Conservation (phyloP, 2,888 invertebrate species). For the Anticlea derivata region DNA sequence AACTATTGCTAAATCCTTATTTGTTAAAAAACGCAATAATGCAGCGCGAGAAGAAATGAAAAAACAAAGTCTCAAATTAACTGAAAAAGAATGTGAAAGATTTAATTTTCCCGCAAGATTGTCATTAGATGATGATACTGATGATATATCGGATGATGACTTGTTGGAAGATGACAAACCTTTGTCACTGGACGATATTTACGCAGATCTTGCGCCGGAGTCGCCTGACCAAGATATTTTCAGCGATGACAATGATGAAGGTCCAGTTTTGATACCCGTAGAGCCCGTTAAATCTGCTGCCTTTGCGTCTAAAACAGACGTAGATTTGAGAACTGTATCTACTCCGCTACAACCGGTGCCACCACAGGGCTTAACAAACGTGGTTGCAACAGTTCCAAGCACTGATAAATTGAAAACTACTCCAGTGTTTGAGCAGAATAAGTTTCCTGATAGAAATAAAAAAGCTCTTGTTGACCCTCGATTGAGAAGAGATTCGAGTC, state of each 20-base stretch:
- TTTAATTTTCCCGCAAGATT: slow-evolving; percentile 66
- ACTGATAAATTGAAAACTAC: neutral
- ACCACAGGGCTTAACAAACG: neutral
- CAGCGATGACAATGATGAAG: slow-evolving; percentile 31
- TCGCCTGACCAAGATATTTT: slow-evolving; percentile 66
- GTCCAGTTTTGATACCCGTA: slow-evolving; percentile 70
- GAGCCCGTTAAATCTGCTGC: slow-evolving; percentile 59
- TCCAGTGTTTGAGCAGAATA: slow-evolving; percentile 33
- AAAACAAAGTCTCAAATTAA: slow-evolving; percentile 73
- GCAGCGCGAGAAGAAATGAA: slow-evolving; percentile 48
- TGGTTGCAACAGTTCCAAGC: slow-evolving; percentile 14
- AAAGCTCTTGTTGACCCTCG: slow-evolving; percentile 56
- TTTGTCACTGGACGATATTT: slow-evolving; percentile 50
- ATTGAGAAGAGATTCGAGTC: slow-evolving; percentile 53
- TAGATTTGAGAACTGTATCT: slow-evolving; percentile 66
- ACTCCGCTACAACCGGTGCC: slow-evolving; percentile 11
- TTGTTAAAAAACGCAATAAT: slow-evolving; percentile 36
- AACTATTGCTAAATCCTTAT: slow-evolving; percentile 34
- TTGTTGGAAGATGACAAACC: slow-evolving; percentile 36
- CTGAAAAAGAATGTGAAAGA: slow-evolving; percentile 77
- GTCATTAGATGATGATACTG: slow-evolving; percentile 55
- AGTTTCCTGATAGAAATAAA: slow-evolving; percentile 25
- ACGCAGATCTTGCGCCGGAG: slow-evolving; percentile 63
- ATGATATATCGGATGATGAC: slow-evolving; percentile 57
- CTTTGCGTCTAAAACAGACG: slow-evolving; percentile 49